These are phyloP conservation scores for Thereva unica DNA, from an alignment of 2,888 invertebrate genomes.

Conservation along the genomic window DNA sequence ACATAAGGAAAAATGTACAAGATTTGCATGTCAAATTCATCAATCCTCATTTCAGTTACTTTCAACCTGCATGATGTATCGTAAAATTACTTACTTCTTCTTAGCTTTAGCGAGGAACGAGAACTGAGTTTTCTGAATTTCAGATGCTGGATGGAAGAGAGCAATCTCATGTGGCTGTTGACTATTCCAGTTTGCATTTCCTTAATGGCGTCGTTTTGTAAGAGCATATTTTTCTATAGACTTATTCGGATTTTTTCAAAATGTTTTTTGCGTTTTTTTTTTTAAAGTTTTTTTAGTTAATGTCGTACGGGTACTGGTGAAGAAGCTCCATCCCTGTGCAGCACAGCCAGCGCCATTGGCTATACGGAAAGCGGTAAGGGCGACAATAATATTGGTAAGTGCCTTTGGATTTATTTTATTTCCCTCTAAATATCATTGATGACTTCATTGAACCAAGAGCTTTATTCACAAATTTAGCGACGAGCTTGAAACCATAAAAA, in stretches of 20 bases:
- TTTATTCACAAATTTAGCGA: too few species aligned
- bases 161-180: conserved; percentile 67
- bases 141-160: conserved; percentile 73
- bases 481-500: too few species aligned
- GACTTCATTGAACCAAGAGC: too few species aligned
- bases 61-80: too few species aligned
- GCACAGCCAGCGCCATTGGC: conserved; percentile 65
- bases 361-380: conserved; percentile 69
- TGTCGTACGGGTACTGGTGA: conserved; percentile 67
- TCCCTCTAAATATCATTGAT: not conserved
- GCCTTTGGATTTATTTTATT: not conserved
- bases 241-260: not conserved
- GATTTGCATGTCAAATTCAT: too few species aligned
- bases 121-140: conserved; percentile 36
- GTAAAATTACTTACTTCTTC: too few species aligned
- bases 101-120: too few species aligned
- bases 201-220: conserved; percentile 64
- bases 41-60: too few species aligned
- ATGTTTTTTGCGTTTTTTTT: too few species aligned
- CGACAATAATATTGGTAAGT: conserved; percentile 69
- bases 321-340: conserved; percentile 67
- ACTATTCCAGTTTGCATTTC: conserved; percentile 66
- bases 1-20: too few species aligned
- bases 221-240: conserved; percentile 43
- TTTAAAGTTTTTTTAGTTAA: conserved; percentile 67